Evolutionary conservation across 92 coral and sea anemone species (phyloP).

Genomic region (Palythoa caribaeorum): DNA sequence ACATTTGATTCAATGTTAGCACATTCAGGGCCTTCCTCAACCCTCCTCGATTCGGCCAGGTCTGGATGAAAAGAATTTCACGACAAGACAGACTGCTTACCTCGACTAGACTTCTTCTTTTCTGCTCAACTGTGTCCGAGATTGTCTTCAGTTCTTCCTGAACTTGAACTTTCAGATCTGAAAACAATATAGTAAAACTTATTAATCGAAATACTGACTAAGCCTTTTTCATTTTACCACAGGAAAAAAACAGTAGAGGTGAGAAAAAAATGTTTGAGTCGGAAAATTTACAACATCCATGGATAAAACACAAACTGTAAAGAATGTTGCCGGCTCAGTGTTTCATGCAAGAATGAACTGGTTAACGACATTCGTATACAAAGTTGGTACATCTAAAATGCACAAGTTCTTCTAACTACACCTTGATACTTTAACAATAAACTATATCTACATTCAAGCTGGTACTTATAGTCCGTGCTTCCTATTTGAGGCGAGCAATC

Average conservation of each 20-base stretch:
- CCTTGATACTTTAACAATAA: no score
- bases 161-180: conserved; percentile 50
- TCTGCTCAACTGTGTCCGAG: conserved; percentile 55
- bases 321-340: no score
- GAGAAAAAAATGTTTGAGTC: background rate
- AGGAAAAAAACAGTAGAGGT: background rate
- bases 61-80: no score
- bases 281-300: background rate
- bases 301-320: background rate
- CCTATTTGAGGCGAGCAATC: no score
- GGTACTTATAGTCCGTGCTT: no score
- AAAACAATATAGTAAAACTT: background rate
- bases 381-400: no score
- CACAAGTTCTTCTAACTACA: no score
- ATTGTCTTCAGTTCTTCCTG: conserved; percentile 55
- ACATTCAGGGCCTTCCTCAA: background rate
- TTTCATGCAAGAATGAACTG: no score
- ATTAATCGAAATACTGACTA: background rate
- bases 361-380: no score
- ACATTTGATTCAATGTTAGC: background rate
- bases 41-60: background rate
- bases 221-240: no score
- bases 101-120: conserved; percentile 66
- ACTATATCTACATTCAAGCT: no score
- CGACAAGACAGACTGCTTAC: conserved; percentile 29